Evolutionary conservation across 2,113 vertebrate species (phyloP), one percentile per base, ranked within the genome.

Genomic region (Chaenocephalus aceratus): DNA sequence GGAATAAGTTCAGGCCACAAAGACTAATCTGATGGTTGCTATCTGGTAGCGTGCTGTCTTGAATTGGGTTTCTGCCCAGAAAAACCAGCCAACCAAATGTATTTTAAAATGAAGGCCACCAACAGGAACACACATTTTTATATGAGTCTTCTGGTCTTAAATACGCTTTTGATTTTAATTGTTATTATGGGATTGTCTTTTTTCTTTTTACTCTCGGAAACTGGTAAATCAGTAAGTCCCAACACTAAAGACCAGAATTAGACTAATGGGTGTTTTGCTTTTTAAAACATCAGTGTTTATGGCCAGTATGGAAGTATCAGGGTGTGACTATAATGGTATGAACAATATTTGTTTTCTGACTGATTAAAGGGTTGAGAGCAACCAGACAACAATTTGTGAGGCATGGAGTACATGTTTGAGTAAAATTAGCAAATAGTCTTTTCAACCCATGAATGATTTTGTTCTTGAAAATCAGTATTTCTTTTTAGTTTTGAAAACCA

Each of bases 281-380:
- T 45, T 3, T 34, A 44, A 73, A 44, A 44, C 48, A 3, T 45
- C 36, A 57, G 21, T 18, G 30, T 68, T 13, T 45, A 30, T 58
- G 53, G 23, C 41, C 54, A 48, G 61, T 6, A n/a, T 6, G 2
- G 5, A 3, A 36, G 63, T 68, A 34, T 68, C 54, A 67, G 63
- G 63, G 30, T 77, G 56, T 44, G 75, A 52, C 64, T 26, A 3
- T 15, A 51, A 44, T 10, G 16, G 12, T 34, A 4, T 46, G 12
- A 58, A 58, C 36, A 59, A 52, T 49, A 58, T 76, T 67, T 67
- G n/a, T 76, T 26, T 23, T 26, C 63, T 12, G 12, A 49, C 73
- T 75, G 62, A 75, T 75, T 58, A 66, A 76, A 66, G 52, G 4
- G 3, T 5, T 8, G 36, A 1, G 44, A 57, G 10, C 15, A 49